These are phyloP conservation scores for Sminthurides aquaticus DNA, from an alignment of 2,888 invertebrate genomes.

Conservation along the genomic window DNA sequence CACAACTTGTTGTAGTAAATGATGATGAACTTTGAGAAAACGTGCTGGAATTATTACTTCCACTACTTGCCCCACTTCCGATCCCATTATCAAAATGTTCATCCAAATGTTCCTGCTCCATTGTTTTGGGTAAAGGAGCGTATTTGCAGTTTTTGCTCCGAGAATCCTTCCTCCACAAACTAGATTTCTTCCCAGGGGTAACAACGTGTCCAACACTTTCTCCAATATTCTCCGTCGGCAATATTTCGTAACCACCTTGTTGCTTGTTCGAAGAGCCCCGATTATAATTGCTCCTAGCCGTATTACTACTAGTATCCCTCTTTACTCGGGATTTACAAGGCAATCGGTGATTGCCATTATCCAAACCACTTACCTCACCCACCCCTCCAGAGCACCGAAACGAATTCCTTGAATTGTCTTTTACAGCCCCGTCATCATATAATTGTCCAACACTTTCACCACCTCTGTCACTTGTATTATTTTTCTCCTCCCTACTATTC, in stretches of 20 bases:
- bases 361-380: neutral
- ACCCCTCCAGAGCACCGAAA: conserved; percentile 4
- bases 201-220: too few relatives aligned
- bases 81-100: conserved; percentile 37
- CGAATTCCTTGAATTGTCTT: neutral
- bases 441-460: neutral
- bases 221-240: neutral
- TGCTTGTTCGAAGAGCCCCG: conserved; percentile 4
- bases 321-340: neutral
- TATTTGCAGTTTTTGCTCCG: conserved; percentile 9
- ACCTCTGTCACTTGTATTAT: neutral
- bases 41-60: conserved; percentile 29
- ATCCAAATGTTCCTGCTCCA: conserved; percentile 40
- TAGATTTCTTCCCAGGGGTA: neutral
- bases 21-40: conserved; percentile 32
- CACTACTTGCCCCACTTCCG: conserved; percentile 28
- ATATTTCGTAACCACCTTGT: neutral
- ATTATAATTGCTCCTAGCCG: neutral
- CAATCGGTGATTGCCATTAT: conserved; percentile 1
- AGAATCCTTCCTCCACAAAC: neutral
- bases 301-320: neutral
- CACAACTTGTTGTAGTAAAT: conserved; percentile 10
- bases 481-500: neutral
- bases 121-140: conserved; percentile 25
- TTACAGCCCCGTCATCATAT: neutral